Base-by-base conservation (phyloP, 2,797 vertebrate genomes). In the Arctocebus calabarensis region DNA sequence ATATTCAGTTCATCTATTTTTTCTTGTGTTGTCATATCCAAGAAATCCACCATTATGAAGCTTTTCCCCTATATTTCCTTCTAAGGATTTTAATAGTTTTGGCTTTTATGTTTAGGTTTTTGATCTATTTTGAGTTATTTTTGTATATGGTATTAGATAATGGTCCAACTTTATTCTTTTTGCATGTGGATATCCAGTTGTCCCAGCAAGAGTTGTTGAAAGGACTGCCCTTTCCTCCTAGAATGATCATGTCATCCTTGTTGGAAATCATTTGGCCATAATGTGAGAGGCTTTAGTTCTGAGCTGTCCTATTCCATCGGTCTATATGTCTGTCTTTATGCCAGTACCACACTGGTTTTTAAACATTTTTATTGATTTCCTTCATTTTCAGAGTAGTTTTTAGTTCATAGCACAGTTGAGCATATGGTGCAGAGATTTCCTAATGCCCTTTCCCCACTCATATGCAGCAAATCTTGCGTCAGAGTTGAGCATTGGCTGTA, bases 301-400 rank as follows among this genome's bases (percentile, higher is more conserved):
- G 79, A 23, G 29, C 17, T 62, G 1, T 79, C 32, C n/a, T 78
- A 22, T n/a, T 52, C 66, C 17, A 74, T 25, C 70, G 8, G 22
- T 75, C 84, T 78, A 3, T 40, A 59, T 9, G 13, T 57, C 55
- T 86, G 43, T 62, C 40, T 95, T 84, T 84, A 37, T 43, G 48
- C 3, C 37, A 84, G 62, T 71, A 70, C 43, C 10, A 45, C 11
- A 7, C 14, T 37, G n/a, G 25, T 55, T 70, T 81, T 79, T 0
- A 43, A 78, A 17, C 70, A 83, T 59, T 94, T 78, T 74, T 68
- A 68, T 78, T 32, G 43, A 52, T 94, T 84, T 89, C 14, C 13
- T 14, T 79, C 32, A 48, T 29, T 93, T 78, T 78, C 74, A 4
- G 12, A 48, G 66, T 29, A 74, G 3, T 48, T 85, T 52, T 62